phyloP scores from a whole-genome alignment of 2,888 invertebrate species.

The Agrochola litura region DNA sequence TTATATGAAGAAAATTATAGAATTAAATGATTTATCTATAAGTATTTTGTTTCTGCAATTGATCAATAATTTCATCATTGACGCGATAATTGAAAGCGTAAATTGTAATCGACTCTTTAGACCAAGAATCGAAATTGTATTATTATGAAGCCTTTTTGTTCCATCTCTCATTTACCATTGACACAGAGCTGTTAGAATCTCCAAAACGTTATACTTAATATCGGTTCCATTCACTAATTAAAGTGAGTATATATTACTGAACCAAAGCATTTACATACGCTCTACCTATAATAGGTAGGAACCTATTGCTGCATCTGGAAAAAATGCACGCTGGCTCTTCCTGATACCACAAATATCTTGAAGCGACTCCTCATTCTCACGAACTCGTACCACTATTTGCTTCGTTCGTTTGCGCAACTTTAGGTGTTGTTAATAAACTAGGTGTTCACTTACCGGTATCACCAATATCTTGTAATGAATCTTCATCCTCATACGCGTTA shows the following conservation, averaged over 20 bases:
- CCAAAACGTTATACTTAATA: background rate
- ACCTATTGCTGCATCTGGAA: background rate
- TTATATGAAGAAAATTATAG: background rate
- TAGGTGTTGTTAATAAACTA: background rate
- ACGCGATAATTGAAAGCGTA: too few relatives aligned
- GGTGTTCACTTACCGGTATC: conserved; percentile 76
- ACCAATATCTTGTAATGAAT: conserved; percentile 82
- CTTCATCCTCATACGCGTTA: conserved; percentile 76
- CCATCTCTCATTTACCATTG: too few relatives aligned
- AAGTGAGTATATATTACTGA: background rate
- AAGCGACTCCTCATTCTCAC: background rate
- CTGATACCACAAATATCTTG: background rate
- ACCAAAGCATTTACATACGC: background rate
- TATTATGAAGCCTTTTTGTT: too few relatives aligned
- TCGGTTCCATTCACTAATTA: background rate
- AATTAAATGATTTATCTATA: background rate
- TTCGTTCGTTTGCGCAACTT: background rate
- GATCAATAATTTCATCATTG: background rate
- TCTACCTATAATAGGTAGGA: background rate
- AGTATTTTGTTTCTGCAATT: background rate
- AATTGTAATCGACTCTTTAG: background rate
- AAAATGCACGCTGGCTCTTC: background rate
- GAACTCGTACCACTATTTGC: background rate
- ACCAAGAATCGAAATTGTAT: background rate
- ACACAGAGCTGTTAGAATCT: background rate